Evolutionary conservation across 1,140 invertebrate genomes (phyloP).

Genomic region (Halictus rubicundus): DNA sequence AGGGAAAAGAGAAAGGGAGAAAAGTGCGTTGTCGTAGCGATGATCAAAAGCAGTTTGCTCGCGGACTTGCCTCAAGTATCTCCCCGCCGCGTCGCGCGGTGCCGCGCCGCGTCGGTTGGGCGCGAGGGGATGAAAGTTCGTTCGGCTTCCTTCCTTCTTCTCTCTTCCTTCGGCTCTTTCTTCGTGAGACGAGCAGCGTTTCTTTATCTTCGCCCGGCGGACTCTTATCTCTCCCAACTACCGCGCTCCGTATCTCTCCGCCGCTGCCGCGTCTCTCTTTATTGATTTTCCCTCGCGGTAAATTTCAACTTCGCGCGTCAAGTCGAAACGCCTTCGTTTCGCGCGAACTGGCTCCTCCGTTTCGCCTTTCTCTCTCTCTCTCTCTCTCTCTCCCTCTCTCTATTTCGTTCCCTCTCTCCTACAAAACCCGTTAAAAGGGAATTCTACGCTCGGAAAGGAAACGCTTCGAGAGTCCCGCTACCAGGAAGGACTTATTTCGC

Average conservation of each 20-base stretch:
- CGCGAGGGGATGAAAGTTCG: constrained; percentile 57
- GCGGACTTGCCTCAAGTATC: constrained; percentile 64
- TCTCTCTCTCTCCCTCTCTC: not conserved
- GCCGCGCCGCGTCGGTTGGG: not conserved
- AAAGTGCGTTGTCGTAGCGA: constrained; percentile 62
- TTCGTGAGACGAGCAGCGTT: constrained; percentile 17
- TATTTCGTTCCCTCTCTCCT: no score
- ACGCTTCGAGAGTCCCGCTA: not conserved
- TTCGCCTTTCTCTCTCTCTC: no score
- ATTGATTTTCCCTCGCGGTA: constrained; percentile 36
- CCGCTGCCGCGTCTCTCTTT: not conserved
- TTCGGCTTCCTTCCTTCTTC: constrained; percentile 52
- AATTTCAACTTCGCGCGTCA: constrained; percentile 35
- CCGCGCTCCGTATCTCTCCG: not conserved
- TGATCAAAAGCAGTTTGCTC: constrained; percentile 73
- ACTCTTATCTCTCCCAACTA: constrained; percentile 33
- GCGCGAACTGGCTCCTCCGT: no score
- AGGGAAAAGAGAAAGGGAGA: constrained; percentile 48
- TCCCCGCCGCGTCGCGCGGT: not conserved
- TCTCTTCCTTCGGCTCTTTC: constrained; percentile 11
- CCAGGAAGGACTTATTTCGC: not conserved
- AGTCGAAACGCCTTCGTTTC: not conserved
- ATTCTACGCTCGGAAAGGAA: not conserved
- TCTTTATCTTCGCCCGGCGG: constrained; percentile 56
- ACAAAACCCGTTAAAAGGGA: not conserved